These are phyloP conservation scores for Gnathonemus longibarbis DNA, from an alignment of 2,113 vertebrate genomes.

Conservation along the genomic window DNA sequence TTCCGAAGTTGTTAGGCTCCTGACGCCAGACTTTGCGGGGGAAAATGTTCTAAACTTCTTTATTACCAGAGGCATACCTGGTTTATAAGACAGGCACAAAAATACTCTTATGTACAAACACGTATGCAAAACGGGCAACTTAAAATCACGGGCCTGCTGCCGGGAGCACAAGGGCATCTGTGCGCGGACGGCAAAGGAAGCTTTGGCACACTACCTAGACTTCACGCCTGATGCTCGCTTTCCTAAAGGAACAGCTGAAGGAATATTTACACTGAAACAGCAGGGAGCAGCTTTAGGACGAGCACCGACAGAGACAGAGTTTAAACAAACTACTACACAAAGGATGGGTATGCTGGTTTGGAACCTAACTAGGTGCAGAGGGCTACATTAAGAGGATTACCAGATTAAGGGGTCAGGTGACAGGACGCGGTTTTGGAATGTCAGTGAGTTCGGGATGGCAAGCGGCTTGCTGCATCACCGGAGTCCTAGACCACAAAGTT, in stretches of 20 bases:
- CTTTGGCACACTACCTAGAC: conserved; percentile 41
- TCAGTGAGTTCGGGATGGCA: background rate
- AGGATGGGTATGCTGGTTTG: background rate
- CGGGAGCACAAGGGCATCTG: conserved; percentile 25
- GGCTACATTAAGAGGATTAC: background rate
- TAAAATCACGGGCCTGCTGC: conserved; percentile 20
- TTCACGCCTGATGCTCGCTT: background rate
- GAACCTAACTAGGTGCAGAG: background rate
- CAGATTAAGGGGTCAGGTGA: background rate
- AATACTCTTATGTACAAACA: conserved; percentile 67
- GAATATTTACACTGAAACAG: conserved; percentile 19
- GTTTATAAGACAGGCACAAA: conserved; percentile 51
- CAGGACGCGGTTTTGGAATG: background rate
- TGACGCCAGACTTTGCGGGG: background rate
- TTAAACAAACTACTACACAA: background rate
- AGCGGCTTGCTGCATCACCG: background rate
- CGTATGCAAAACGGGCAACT: conserved; percentile 30
- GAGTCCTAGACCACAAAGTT: background rate
- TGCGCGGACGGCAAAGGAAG: conserved; percentile 33
- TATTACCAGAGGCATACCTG: conserved; percentile 50
- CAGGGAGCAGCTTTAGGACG: background rate
- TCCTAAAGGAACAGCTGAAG: background rate
- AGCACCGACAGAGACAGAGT: background rate
- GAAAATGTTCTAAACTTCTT: conserved; percentile 40
- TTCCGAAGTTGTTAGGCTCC: background rate